A percentile compares a stretch with the other conserved stretches of the same genome.
These are phyloP conservation scores for Syngnathus scovelli DNA, from an alignment of 2,113 vertebrate genomes.

Conservation along the genomic window DNA sequence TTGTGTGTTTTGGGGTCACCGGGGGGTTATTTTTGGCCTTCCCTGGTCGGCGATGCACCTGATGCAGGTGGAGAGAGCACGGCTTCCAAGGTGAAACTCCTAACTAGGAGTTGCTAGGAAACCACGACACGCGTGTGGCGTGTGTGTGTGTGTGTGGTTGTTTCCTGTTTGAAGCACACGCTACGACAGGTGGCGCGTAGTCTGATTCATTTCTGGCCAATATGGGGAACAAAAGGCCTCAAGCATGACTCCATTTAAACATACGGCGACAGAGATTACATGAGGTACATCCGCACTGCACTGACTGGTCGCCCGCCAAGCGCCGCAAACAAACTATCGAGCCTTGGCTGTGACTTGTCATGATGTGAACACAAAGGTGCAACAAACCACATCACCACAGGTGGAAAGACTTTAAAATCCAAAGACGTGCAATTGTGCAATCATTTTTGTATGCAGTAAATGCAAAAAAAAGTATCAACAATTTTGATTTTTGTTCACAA, in stretches of 20 bases:
- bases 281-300: no score
- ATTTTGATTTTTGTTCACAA: no score
- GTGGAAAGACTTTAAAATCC: no score
- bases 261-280: neutral
- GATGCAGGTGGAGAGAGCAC: slow-evolving; percentile 59
- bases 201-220: slow-evolving; percentile 17
- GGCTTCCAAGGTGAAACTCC: slow-evolving; percentile 52
- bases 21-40: slow-evolving; percentile 45
- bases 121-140: slow-evolving; percentile 27
- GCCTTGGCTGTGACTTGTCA: no score
- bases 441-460: no score
- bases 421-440: no score
- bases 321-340: no score
- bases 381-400: no score
- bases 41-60: slow-evolving; percentile 53
- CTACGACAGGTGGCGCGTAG: slow-evolving; percentile 49
- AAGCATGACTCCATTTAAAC: slow-evolving; percentile 1
- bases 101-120: slow-evolving; percentile 67
- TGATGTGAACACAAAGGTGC: no score
- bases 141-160: slow-evolving; percentile 12
- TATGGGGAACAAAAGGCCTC: slow-evolving; percentile 3
- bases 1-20: slow-evolving; percentile 4
- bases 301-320: no score
- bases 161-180: slow-evolving; percentile 34
- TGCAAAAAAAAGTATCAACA: no score